A percentile compares a stretch with the other conserved stretches of the same genome.
phyloP scores from a whole-genome alignment of 2,888 invertebrate species.

The Nysson spinosus region DNA sequence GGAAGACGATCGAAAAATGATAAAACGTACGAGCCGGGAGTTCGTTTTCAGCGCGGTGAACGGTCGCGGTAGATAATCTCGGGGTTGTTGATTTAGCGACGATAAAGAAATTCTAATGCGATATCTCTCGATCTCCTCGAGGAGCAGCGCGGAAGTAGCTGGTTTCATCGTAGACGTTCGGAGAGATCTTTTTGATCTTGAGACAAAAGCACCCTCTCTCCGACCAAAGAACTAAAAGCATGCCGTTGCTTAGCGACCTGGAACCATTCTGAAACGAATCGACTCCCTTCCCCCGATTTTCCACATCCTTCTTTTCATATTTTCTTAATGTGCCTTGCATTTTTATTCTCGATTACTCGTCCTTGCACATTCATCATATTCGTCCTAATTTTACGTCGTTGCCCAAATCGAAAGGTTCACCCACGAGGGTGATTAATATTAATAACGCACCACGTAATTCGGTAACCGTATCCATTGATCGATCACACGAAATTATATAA shows the following conservation, averaged over 20 bases:
- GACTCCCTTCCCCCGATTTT: conserved; percentile 7
- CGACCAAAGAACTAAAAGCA: conserved; percentile 37
- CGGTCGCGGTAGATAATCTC: too few relatives aligned
- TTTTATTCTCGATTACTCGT: neutral
- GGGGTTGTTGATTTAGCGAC: too few relatives aligned
- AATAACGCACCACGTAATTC: neutral
- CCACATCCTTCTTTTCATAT: conserved; percentile 22
- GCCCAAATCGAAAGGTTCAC: neutral
- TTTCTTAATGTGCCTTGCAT: conserved; percentile 7
- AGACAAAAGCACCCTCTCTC: conserved; percentile 62
- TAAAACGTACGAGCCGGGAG: too few relatives aligned
- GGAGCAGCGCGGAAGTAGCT: conserved; percentile 16
- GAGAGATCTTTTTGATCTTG: conserved; percentile 64
- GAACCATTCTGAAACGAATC: conserved; percentile 32
- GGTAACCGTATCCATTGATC: neutral
- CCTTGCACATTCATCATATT: neutral
- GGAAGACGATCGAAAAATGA: too few relatives aligned
- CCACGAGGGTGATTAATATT: neutral
- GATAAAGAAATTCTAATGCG: too few relatives aligned
- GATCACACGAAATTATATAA: neutral
- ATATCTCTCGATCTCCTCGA: too few relatives aligned
- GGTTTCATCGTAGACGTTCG: conserved; percentile 30
- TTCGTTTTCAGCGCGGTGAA: too few relatives aligned
- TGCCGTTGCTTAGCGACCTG: conserved; percentile 62
- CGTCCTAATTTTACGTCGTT: neutral